phyloP scores from a whole-genome alignment of 1,140 invertebrate genomes.

The Pseudomyrmex pallidus region DNA sequence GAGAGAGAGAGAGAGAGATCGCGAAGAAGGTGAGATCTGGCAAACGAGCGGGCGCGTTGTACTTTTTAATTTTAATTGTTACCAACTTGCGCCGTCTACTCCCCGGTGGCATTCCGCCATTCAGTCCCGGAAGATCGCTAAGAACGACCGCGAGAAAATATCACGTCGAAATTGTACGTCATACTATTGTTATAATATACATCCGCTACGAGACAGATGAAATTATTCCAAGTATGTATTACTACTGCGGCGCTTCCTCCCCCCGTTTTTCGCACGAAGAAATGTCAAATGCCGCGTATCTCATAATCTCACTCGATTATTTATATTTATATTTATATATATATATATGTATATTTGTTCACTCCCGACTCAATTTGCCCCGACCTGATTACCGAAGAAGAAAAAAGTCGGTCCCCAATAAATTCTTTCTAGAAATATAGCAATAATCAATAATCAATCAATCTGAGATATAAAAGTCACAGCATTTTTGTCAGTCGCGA shows the following conservation, averaged over 20 bases:
- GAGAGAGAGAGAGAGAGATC: conserved; percentile 44
- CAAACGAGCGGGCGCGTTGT: conserved; percentile 48
- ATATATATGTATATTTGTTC: not conserved
- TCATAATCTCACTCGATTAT: conserved; percentile 7
- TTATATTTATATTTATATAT: too few relatives aligned
- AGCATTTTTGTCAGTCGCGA: conserved; percentile 7
- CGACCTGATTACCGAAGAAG: conserved; percentile 1
- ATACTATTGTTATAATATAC: too few relatives aligned
- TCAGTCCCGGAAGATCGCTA: not conserved
- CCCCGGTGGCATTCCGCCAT: not conserved
- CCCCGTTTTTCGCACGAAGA: not conserved
- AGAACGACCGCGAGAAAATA: not conserved
- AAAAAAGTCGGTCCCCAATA: conserved; percentile 20
- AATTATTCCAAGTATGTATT: conserved; percentile 36
- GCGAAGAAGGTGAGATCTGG: conserved; percentile 13
- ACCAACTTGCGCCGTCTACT: conserved; percentile 25
- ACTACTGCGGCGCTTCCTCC: too few relatives aligned
- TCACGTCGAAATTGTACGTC: not conserved
- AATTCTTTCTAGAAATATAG: conserved; percentile 12
- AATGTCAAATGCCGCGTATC: not conserved
- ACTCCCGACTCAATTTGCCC: not conserved
- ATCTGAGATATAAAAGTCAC: conserved; percentile 26
- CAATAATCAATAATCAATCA: too few relatives aligned
- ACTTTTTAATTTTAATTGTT: conserved; percentile 73
- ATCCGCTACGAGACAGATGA: not conserved